phyloP scores from a whole-genome alignment of 2,888 invertebrate genomes.

The Caenorhabditis sp. region DNA sequence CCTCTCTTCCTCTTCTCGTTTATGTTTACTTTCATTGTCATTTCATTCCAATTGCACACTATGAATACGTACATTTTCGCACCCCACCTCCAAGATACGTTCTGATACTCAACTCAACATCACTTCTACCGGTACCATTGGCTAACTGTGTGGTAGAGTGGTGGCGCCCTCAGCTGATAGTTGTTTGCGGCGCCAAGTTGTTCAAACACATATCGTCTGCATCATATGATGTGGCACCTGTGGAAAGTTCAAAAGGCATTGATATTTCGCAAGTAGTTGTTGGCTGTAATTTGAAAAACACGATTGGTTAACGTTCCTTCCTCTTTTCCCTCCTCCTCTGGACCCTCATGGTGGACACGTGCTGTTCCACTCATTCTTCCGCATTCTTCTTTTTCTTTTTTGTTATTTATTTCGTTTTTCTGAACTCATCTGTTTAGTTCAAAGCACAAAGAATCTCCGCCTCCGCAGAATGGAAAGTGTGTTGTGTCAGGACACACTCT shows the following conservation, averaged over 20 bases:
- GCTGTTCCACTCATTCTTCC: slow-evolving; percentile 12
- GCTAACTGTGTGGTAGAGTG: slow-evolving; percentile 3
- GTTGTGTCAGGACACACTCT: neutral
- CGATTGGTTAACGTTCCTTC: slow-evolving; percentile 8
- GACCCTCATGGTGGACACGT: slow-evolving; percentile 9
- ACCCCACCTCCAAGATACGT: neutral
- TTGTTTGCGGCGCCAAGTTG: slow-evolving; percentile 56
- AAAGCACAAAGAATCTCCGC: slow-evolving; percentile 32
- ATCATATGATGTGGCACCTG: slow-evolving; percentile 55
- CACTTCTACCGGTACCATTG: neutral
- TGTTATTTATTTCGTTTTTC: neutral
- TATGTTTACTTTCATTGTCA: slow-evolving; percentile 53
- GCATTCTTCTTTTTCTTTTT: slow-evolving; percentile 11
- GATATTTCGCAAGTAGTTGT: slow-evolving; percentile 15
- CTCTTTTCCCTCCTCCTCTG: neutral
- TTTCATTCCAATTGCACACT: slow-evolving; percentile 29
- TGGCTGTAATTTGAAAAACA: slow-evolving; percentile 25
- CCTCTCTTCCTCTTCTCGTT: slow-evolving; percentile 33
- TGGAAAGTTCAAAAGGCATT: slow-evolving; percentile 44
- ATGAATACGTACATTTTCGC: neutral
- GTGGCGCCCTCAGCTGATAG: slow-evolving; percentile 38
- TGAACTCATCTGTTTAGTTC: slow-evolving; percentile 5
- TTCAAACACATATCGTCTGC: slow-evolving; percentile 55
- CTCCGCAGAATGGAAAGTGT: slow-evolving; percentile 3
- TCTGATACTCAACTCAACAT: neutral